These are phyloP conservation scores for Adineta ricciae DNA, from an alignment of 2,888 invertebrate species.

Conservation along the genomic window DNA sequence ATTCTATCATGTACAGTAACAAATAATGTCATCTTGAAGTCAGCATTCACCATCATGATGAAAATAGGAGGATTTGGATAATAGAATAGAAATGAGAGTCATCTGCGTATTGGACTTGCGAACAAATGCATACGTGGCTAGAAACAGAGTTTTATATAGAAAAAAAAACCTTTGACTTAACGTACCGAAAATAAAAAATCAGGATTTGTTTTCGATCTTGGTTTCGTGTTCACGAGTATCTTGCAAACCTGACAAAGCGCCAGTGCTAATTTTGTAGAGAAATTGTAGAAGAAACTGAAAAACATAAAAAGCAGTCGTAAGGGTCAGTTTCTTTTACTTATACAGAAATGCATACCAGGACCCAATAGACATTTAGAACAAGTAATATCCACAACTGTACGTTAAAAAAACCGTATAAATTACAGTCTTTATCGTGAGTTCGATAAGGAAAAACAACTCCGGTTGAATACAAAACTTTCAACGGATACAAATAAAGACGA, in stretches of 20 bases:
- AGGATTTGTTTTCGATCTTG: slow-evolving; percentile 28
- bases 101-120: no score
- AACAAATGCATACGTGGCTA: no score
- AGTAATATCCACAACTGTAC: slow-evolving; percentile 42
- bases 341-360: slow-evolving; percentile 6
- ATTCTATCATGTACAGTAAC: no score
- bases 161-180: no score
- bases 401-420: slow-evolving; percentile 38
- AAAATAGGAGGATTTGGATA: no score
- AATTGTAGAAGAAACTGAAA: slow-evolving; percentile 43
- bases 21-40: no score
- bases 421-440: slow-evolving; percentile 24
- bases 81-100: no score
- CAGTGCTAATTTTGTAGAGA: slow-evolving; percentile 44
- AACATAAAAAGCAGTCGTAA: slow-evolving; percentile 11
- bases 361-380: slow-evolving; percentile 47
- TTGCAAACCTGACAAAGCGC: slow-evolving; percentile 44
- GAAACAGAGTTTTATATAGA: no score
- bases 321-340: not conserved
- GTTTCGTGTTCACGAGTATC: slow-evolving; percentile 41
- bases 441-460: slow-evolving; percentile 37
- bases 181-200: no score
- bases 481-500: slow-evolving; percentile 46
- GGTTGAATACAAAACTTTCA: slow-evolving; percentile 42
- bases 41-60: no score